A percentile compares a stretch with the other conserved stretches of the same genome.
Evolutionary conservation across 2,797 vertebrate species (phyloP).

Genomic region (Pangasius krempfi): DNA sequence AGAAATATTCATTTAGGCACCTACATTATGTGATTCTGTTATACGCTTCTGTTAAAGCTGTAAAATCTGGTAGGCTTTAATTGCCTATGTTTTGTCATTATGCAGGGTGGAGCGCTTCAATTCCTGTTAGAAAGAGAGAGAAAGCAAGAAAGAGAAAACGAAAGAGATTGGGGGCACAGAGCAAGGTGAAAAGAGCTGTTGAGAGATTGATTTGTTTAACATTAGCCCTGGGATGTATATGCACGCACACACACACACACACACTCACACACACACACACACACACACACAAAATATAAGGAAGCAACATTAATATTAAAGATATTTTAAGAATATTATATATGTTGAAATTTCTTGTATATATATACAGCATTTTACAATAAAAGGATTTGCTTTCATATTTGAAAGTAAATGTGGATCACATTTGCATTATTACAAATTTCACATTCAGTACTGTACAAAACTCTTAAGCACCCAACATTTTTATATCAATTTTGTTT

Average conservation of each 20-base stretch:
- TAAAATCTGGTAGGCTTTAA: not conserved
- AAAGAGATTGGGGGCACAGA: conserved; percentile 8
- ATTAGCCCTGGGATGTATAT: not conserved
- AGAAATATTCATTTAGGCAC: not conserved
- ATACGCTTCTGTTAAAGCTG: not conserved
- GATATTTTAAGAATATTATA: no score
- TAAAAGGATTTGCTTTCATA: not conserved
- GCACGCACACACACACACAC: not conserved
- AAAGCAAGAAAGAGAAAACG: conserved; percentile 23
- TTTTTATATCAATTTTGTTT: not conserved
- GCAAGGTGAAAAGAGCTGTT: conserved; percentile 10
- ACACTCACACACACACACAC: not conserved
- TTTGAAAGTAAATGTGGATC: not conserved
- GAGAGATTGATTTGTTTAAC: conserved; percentile 19
- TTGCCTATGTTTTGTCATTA: not conserved
- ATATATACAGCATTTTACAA: not conserved
- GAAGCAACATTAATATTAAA: not conserved
- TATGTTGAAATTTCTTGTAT: no score
- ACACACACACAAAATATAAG: not conserved
- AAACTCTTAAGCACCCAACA: not conserved
- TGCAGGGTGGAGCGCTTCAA: not conserved
- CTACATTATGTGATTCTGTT: not conserved
- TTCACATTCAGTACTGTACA: not conserved
- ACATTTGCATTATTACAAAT: not conserved
- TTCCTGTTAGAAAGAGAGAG: not conserved